phyloP scores from a whole-genome alignment of 2,113 vertebrate genomes.

The Petaurus breviceps region DNA sequence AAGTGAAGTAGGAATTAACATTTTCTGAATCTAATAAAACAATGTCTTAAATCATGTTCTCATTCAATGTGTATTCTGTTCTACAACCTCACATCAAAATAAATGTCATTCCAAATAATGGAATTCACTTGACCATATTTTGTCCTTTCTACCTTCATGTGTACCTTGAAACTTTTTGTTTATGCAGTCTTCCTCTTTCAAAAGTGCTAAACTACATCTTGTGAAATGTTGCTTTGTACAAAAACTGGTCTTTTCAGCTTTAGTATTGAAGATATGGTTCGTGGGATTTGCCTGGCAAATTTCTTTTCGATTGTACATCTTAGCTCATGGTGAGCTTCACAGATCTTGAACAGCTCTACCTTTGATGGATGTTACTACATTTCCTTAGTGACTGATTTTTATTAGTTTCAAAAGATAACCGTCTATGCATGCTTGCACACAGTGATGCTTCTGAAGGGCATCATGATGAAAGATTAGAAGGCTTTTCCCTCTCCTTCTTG shows the following conservation, averaged over 20 bases:
- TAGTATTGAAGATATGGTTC: slow-evolving; percentile 70
- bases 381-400: slow-evolving; percentile 82
- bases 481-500: slow-evolving; percentile 38
- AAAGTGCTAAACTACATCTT: slow-evolving; percentile 46
- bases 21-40: slow-evolving; percentile 62
- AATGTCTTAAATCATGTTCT: slow-evolving; percentile 24
- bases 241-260: slow-evolving; percentile 65
- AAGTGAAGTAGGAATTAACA: slow-evolving; percentile 33
- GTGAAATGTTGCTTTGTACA: slow-evolving; percentile 76
- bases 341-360: slow-evolving; percentile 64
- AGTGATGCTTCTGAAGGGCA: slow-evolving; percentile 68
- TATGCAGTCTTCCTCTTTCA: slow-evolving; percentile 39
- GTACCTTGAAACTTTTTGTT: slow-evolving; percentile 61
- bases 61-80: slow-evolving; percentile 9
- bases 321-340: slow-evolving; percentile 69
- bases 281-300: slow-evolving; percentile 66
- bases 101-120: slow-evolving; percentile 9
- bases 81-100: slow-evolving; percentile 25
- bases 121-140: slow-evolving; percentile 34
- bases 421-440: slow-evolving; percentile 57
- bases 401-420: slow-evolving; percentile 82
- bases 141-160: slow-evolving; percentile 67
- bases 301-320: slow-evolving; percentile 65
- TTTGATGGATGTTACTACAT: slow-evolving; percentile 79
- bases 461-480: slow-evolving; percentile 67